Conservation (phyloP, 2,888 invertebrate genomes). For the Dysmachus trigonus region DNA sequence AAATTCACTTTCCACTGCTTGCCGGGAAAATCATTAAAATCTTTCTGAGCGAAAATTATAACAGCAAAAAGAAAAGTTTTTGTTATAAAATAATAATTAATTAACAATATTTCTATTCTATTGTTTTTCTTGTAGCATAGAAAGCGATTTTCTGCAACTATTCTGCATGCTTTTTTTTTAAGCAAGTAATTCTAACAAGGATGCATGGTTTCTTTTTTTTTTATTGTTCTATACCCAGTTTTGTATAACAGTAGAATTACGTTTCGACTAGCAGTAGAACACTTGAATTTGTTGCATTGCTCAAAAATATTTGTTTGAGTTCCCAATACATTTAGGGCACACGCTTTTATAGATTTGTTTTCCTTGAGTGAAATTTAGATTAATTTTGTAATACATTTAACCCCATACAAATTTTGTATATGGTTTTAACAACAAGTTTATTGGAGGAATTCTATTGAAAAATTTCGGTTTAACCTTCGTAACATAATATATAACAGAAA, state of each 20-base stretch:
- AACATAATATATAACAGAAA: background rate
- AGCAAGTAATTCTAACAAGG: background rate
- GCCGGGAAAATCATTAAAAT: background rate
- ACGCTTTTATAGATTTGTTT: slow-evolving; percentile 30
- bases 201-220: slow-evolving; percentile 16
- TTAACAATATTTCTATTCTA: background rate
- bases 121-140: background rate
- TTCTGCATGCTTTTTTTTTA: slow-evolving; percentile 24
- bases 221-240: background rate
- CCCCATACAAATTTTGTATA: slow-evolving; percentile 10
- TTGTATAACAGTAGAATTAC: slow-evolving; percentile 21
- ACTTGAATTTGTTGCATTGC: background rate
- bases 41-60: background rate
- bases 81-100: background rate
- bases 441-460: background rate
- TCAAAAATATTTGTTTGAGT: background rate
- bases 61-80: background rate
- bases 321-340: background rate
- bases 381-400: slow-evolving; percentile 23
- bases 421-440: background rate
- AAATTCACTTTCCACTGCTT: background rate
- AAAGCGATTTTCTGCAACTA: slow-evolving; percentile 2
- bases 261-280: slow-evolving; percentile 9
- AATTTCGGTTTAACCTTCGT: too few species aligned
- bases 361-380: slow-evolving; percentile 26